Evolutionary conservation across 1,140 invertebrate species (phyloP), one percentile per base, ranked within the genome.

Genomic region (Chironomus striatipennis): DNA sequence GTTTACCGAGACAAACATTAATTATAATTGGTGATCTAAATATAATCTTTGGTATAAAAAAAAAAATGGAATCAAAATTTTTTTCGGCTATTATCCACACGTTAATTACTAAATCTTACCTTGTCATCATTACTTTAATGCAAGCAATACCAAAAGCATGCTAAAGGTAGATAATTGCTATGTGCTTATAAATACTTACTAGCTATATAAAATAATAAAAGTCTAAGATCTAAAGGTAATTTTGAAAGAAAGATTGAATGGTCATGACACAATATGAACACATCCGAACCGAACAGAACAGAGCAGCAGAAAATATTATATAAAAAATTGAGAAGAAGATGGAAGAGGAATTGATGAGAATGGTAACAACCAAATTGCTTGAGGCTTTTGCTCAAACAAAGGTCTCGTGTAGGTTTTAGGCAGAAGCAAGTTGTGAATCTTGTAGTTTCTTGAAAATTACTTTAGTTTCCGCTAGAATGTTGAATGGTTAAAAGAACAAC

Each of bases 121-220:
- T 57, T 57, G 12, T 57, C n/a, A 57, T 57, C 47, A 57, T 57
- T 57, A 57, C 47, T n/a, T 57, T 47, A n/a, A n/a, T 57, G 47
- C 47, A 34, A 34, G 47, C 15, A 57, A 12, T n/a, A 57, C 12
- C 47, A 57, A 57, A 15, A 57, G 47, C 24, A 34, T 34, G 24
- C 24, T 34, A 34, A 34, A 57, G 47, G 12, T n/a, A 57, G 47
- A 57, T 57, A 57, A 57, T 57, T 57, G 47, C n/a, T 57, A 34
- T 34, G 24, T 34, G 24, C 24, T 34, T 34, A 34, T 34, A 34
- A 34, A 34, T 34, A 34, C n/a, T n/a, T n/a, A n/a, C n/a, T 34
- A 34, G 1, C 2, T 34, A 34, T 34, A 34, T 34, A 34, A 34
- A 34, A 34, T 34, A 34, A 34, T 34, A 34, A 34, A 34, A 34